These are phyloP conservation scores for Musca vetustissima DNA, from an alignment of 1,140 invertebrate genomes.

Conservation along the genomic window DNA sequence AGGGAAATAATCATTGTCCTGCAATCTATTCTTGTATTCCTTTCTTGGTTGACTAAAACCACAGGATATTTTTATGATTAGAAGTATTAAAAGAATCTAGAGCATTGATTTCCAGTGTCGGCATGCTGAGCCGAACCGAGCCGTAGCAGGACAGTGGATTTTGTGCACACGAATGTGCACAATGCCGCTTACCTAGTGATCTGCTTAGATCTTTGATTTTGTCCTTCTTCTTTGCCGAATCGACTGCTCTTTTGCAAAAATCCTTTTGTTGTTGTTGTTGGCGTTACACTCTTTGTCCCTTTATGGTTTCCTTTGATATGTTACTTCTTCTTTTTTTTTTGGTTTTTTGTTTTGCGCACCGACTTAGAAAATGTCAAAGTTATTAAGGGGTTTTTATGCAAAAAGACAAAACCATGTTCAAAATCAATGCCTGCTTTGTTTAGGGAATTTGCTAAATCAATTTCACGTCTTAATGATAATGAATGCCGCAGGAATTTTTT, in stretches of 20 bases:
- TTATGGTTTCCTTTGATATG: no score
- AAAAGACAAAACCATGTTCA: constrained; percentile 7
- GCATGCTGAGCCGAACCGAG: not conserved
- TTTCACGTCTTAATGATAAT: constrained; percentile 55
- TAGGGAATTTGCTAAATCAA: constrained; percentile 35
- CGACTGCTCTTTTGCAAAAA: constrained; percentile 5
- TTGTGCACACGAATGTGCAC: not conserved
- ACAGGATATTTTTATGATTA: constrained; percentile 21
- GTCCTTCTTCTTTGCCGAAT: constrained; percentile 1
- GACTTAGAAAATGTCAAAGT: constrained; percentile 3
- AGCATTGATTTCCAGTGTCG: not conserved
- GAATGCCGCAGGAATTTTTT: constrained; percentile 35
- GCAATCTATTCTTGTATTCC: no score
- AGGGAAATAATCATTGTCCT: no score
- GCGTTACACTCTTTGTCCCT: no score
- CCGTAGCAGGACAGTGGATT: not conserved
- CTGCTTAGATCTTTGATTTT: not conserved
- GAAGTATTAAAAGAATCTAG: not conserved
- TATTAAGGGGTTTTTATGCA: not conserved
- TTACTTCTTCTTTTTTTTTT: no score
- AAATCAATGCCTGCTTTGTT: constrained; percentile 35
- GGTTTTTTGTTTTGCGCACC: not conserved
- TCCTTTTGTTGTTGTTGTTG: no score
- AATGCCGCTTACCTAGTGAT: not conserved
- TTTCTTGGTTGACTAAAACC: not conserved